These are phyloP conservation scores for Alosa alosa DNA, from an alignment of 2,113 vertebrate species.

Conservation along the genomic window DNA sequence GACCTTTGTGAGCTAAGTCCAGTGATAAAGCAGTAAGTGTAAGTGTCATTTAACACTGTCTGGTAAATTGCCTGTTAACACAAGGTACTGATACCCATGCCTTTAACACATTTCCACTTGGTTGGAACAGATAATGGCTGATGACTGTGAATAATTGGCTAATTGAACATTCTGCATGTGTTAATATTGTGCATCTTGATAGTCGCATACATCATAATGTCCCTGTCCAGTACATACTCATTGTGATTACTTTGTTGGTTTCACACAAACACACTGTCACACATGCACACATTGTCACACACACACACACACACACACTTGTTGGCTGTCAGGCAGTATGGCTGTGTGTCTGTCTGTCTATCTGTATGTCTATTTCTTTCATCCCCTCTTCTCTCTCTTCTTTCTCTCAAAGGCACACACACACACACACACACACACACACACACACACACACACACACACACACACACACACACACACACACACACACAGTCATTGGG, in stretches of 20 bases:
- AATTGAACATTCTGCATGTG: constrained; percentile 1
- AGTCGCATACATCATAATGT: background rate
- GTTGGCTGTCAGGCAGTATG: background rate
- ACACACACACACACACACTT: background rate
- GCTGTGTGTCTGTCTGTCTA: background rate
- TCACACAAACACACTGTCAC: constrained; percentile 2
- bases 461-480: background rate
- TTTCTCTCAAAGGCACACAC: background rate
- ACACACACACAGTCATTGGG: background rate
- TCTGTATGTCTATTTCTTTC: too few species aligned
- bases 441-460: constrained; percentile 20
- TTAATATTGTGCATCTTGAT: background rate
- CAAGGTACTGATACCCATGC: background rate
- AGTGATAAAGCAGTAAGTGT: background rate
- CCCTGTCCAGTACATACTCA: background rate
- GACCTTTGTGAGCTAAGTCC: background rate
- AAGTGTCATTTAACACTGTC: background rate
- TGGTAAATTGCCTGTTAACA: background rate
- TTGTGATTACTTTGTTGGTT: background rate
- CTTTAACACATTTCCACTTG: background rate
- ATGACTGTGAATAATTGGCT: background rate
- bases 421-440: constrained; percentile 20
- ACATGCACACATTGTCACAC: constrained; percentile 38
- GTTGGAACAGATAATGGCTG: background rate
- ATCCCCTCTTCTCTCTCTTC: background rate